Percentiles rank a stretch among this genome's conserved stretches.
Evolutionary conservation across 2,797 vertebrate genomes (phyloP).

Genomic region (Danio choprae): DNA sequence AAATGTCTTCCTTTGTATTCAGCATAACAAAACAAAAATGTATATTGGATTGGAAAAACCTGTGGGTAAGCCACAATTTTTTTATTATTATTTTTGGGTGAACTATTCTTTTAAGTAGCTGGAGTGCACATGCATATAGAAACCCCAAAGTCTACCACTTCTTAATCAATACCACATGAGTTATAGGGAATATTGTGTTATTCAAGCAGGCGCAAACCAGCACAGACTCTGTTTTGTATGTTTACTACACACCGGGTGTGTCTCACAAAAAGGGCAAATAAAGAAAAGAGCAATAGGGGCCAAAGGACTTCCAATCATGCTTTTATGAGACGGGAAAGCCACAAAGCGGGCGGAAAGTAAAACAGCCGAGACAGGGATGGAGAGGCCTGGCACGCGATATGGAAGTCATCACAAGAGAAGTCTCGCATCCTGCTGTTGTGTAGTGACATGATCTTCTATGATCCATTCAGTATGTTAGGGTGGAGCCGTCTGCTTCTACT

Average conservation of each 20-base stretch:
- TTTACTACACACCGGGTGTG: slow-evolving; percentile 49
- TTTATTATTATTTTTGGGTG: too few relatives aligned
- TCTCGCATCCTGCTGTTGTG: slow-evolving; percentile 43
- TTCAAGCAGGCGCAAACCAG: slow-evolving; percentile 30
- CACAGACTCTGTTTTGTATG: slow-evolving; percentile 9
- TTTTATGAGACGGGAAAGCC: slow-evolving; percentile 51
- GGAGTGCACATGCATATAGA: neutral
- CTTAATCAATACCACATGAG: slow-evolving; percentile 30
- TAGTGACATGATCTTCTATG: slow-evolving; percentile 55
- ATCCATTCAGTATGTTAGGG: slow-evolving; percentile 63
- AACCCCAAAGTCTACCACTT: neutral
- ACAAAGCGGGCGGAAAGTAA: slow-evolving; percentile 32
- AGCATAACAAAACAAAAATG: too few relatives aligned
- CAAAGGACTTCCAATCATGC: slow-evolving; percentile 47
- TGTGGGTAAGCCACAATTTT: too few relatives aligned
- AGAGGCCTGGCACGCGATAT: slow-evolving; percentile 50
- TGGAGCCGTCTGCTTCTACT: slow-evolving; percentile 50
- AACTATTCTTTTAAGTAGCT: neutral
- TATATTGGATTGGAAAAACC: too few relatives aligned
- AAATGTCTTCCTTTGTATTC: too few relatives aligned
- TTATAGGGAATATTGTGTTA: slow-evolving; percentile 17
- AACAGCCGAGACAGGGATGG: slow-evolving; percentile 24
- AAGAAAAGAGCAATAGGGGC: slow-evolving; percentile 8
- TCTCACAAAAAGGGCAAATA: slow-evolving; percentile 5
- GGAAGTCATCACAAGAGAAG: slow-evolving; percentile 57